Evolutionary conservation across 1,140 invertebrate species (phyloP), one percentile per base, ranked within the genome.

Genomic region (Scaptomyza montana): DNA sequence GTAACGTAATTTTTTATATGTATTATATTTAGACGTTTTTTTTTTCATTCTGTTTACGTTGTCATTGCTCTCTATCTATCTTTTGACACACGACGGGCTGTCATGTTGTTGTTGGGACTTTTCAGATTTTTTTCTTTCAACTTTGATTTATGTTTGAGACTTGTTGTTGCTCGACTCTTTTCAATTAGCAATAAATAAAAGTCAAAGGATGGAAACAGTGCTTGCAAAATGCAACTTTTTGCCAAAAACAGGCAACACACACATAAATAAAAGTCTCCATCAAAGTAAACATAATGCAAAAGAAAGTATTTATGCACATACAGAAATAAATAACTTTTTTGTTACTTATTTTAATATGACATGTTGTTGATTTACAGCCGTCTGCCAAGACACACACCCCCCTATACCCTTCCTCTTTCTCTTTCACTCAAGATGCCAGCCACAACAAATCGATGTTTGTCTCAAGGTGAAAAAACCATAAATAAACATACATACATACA

Each of bases 361-460:
- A 77, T 60, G 47, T 62, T 36, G 54, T 43, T 86, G 81, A 85
- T 85, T 86, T 85, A 86, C 66, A 69, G 41, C 53, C 62, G 77
- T 80, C 80, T 85, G 73, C 19, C 62, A 66, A 39, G 51, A 28
- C 70, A 30, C n/a, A 25, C 55, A 28, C 56, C 30, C 50, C 74
- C 28, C 0, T 16, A 16, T 16, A 16, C 10, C 30, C 7, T 7
- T 21, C 10, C 39, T n/a, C 39, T 39, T 54, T 57, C 33, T 50
- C 8, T 36, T 36, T 57, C 39, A 49, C 66, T 65, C 28, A 45
- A 65, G 66, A 79, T 68, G 63, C 59, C 28, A 8, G 63, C 64
- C 82, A 87, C 64, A 82, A 87, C 81, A 87, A 87, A 87, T 87
- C 82, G 84, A 87, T 87, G 84, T 77, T 70, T 72, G 84, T 89